Conservation (phyloP, 2,888 invertebrate genomes). For the Cephonodes hylas region DNA sequence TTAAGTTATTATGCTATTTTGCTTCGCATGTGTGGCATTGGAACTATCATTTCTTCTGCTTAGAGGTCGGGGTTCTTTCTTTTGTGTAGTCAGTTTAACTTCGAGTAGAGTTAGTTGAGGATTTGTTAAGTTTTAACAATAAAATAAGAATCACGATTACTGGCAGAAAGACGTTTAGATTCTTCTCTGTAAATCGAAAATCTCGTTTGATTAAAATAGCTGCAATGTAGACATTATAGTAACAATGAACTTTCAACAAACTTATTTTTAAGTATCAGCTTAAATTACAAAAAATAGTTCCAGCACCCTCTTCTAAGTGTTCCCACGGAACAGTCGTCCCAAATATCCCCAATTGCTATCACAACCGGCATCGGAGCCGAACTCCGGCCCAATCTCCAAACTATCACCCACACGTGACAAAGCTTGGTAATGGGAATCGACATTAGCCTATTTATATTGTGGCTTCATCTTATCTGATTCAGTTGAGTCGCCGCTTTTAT, state of each 20-base stretch:
- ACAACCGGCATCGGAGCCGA: neutral
- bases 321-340: neutral
- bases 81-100: no score
- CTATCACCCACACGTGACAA: constrained; percentile 61
- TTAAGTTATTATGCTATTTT: neutral
- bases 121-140: no score
- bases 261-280: no score
- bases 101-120: no score
- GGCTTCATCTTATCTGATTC: constrained; percentile 55
- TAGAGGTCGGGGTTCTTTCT: no score
- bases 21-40: neutral
- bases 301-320: neutral
- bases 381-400: neutral
- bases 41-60: no score
- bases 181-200: no score
- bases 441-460: constrained; percentile 70
- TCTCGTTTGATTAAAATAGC: no score
- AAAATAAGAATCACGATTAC: no score
- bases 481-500: constrained; percentile 25
- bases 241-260: no score
- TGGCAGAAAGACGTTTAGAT: no score
- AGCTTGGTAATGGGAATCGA: constrained; percentile 65
- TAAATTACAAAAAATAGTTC: neutral
- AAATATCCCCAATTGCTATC: constrained; percentile 1
- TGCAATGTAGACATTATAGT: no score